A percentile compares a stretch with the other conserved stretches of the same genome.
These are phyloP conservation scores for Trisateles emortualis DNA, from an alignment of 2,888 invertebrate genomes.

Conservation along the genomic window DNA sequence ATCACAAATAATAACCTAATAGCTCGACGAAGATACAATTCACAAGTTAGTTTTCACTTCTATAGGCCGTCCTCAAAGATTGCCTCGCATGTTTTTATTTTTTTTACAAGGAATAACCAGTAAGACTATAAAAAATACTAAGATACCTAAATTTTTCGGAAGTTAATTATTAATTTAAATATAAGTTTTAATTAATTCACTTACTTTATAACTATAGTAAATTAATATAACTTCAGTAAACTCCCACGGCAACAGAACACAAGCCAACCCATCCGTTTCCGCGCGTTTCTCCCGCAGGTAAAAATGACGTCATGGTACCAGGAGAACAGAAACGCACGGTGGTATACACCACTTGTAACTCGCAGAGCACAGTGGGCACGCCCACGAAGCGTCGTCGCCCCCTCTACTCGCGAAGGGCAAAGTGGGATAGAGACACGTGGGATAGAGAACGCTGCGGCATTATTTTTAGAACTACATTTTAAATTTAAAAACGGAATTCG, in stretches of 20 bases:
- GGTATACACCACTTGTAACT: slow-evolving; percentile 50
- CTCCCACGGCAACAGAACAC: slow-evolving; percentile 4
- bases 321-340: slow-evolving; percentile 60
- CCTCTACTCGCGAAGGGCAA: slow-evolving; percentile 55
- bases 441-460: slow-evolving; percentile 12
- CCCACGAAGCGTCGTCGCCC: slow-evolving; percentile 64
- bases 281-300: slow-evolving; percentile 60
- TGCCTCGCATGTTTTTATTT: no score
- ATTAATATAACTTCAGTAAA: neutral
- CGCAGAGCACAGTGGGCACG: slow-evolving; percentile 54
- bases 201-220: neutral
- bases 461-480: slow-evolving; percentile 21
- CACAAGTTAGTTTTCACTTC: no score
- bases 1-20: no score
- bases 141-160: no score
- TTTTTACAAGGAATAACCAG: no score
- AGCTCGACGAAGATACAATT: no score
- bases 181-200: neutral
- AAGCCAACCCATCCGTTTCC: slow-evolving; percentile 39
- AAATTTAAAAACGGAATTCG: slow-evolving; percentile 17
- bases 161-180: neutral
- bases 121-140: no score
- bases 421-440: slow-evolving; percentile 16
- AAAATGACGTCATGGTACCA: slow-evolving; percentile 67
- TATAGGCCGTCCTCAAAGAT: no score